Evolutionary conservation across 2,113 vertebrate species (phyloP).

Genomic region (Phyllostomus hastatus): DNA sequence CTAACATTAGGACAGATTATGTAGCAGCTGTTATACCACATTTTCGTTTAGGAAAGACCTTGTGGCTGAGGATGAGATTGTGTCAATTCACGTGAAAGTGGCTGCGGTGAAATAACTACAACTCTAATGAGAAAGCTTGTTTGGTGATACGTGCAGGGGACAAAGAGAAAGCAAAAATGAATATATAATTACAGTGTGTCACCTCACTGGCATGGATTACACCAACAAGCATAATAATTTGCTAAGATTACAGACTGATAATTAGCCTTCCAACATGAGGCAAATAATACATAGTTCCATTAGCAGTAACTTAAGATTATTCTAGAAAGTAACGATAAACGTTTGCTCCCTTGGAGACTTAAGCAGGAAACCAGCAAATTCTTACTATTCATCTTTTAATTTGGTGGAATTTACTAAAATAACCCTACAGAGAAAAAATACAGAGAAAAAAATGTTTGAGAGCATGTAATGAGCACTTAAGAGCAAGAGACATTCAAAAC

Average conservation of each 20-base stretch:
- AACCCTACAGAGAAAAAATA: not conserved
- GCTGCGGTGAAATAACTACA: constrained; percentile 41
- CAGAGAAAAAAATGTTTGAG: constrained; percentile 23
- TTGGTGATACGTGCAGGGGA: constrained; percentile 35
- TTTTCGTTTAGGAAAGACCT: not conserved
- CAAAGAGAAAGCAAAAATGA: constrained; percentile 46
- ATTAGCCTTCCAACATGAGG: constrained; percentile 42
- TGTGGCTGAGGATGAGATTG: not conserved
- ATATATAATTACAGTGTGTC: constrained; percentile 52
- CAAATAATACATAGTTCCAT: constrained; percentile 42
- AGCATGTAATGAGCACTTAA: not conserved
- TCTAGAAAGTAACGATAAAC: constrained; percentile 62
- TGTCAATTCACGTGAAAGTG: constrained; percentile 35
- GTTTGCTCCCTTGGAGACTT: constrained; percentile 20
- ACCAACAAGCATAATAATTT: constrained; percentile 60
- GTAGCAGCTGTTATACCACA: not conserved
- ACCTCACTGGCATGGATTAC: constrained; percentile 33
- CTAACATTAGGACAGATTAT: not conserved
- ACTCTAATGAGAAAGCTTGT: constrained; percentile 37
- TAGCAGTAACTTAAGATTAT: constrained; percentile 44
- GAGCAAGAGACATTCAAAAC: constrained; percentile 22
- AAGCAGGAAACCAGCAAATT: constrained; percentile 42
- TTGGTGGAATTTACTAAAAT: constrained; percentile 43
- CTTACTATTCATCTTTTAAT: constrained; percentile 54
- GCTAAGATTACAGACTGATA: constrained; percentile 43